These are phyloP conservation scores for Xerus rutilus DNA, from an alignment of 2,797 vertebrate genomes.

Conservation along the genomic window DNA sequence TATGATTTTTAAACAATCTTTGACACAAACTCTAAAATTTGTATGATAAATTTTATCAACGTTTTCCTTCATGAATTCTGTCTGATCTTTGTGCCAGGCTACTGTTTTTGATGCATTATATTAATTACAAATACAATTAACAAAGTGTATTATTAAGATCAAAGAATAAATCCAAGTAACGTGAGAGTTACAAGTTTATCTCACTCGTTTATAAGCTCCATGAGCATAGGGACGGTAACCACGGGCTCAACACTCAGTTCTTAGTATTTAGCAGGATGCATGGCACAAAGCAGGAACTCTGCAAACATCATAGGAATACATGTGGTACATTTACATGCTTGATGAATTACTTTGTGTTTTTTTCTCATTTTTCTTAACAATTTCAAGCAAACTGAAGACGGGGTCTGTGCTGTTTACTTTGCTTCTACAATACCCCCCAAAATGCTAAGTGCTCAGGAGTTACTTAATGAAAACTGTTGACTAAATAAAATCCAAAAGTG, in stretches of 20 bases:
- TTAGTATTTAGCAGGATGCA: too few relatives aligned
- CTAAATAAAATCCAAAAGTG: neutral
- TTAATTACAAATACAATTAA: neutral
- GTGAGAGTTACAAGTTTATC: neutral
- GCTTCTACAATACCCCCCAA: neutral
- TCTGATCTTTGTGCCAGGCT: neutral
- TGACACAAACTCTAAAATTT: neutral
- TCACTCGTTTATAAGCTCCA: neutral
- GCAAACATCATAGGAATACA: neutral
- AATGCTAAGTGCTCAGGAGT: neutral
- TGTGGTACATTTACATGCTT: neutral
- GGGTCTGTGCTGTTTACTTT: neutral
- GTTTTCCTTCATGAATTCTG: constrained; percentile 8
- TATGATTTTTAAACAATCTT: constrained; percentile 26
- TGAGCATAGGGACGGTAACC: too few relatives aligned
- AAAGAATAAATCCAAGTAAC: neutral
- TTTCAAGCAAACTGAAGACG: neutral
- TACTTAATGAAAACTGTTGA: neutral
- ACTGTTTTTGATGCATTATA: neutral
- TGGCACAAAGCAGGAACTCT: neutral
- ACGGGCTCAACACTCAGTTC: neutral
- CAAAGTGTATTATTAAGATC: neutral
- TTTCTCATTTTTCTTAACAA: neutral
- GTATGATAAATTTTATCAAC: constrained; percentile 8
- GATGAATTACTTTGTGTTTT: neutral